Evolutionary conservation across 37 sponge, comb jelly and placozoan genomes (phyloP).

Genomic region (Diacarnus erythraeanus): DNA sequence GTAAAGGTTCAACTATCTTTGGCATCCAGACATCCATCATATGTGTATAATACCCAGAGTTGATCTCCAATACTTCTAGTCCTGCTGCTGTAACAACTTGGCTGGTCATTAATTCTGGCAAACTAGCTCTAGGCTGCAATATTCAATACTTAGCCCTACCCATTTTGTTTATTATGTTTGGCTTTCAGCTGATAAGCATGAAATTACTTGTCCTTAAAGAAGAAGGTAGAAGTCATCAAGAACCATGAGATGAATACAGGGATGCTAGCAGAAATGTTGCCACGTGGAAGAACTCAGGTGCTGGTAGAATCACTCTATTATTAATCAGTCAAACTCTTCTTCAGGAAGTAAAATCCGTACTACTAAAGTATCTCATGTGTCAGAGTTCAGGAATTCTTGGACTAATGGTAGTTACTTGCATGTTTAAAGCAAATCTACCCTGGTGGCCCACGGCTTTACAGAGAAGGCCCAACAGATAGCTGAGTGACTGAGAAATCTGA

Average conservation of each 20-base stretch:
- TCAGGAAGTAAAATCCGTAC: not conserved
- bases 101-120: too few relatives aligned
- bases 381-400: not conserved
- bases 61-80: not conserved
- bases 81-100: not conserved
- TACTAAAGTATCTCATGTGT: not conserved
- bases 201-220: not conserved
- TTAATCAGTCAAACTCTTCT: too few relatives aligned
- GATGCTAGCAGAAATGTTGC: not conserved
- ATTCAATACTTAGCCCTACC: not conserved
- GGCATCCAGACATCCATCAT: not conserved
- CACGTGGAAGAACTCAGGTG: not conserved
- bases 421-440: not conserved
- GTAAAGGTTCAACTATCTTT: not conserved
- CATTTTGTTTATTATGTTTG: not conserved
- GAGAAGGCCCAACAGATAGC: not conserved
- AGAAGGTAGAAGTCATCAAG: slow-evolving; percentile 1
- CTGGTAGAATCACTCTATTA: too few relatives aligned
- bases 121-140: too few relatives aligned
- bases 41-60: too few relatives aligned
- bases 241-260: not conserved
- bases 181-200: too few relatives aligned
- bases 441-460: not conserved
- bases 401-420: not conserved
- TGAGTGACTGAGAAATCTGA: not conserved